Evolutionary conservation across 2,797 vertebrate species (phyloP), one percentile per base, ranked within the genome.

Genomic region (Lacerta agilis): DNA sequence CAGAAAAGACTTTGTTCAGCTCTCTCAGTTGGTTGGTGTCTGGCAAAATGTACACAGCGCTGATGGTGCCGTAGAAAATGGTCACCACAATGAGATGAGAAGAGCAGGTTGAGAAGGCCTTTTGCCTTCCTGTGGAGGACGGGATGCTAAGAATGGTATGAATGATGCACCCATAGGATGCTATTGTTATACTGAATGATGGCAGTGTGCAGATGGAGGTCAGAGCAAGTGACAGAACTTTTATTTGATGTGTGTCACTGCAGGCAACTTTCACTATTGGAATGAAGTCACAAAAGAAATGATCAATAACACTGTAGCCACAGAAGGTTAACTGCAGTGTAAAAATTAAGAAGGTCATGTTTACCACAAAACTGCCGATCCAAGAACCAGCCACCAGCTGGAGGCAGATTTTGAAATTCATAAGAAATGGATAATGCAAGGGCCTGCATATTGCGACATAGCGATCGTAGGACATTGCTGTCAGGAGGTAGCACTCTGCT

Each of bases 251-350:
- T 6, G 80, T 91, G 81, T 94, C 92, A 55, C 86, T 92, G 33
- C 93, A 94, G 67, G 94, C 90, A 72, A 94, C 25, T 20, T 92
- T 91, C 58, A 95, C 90, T 83, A 95, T 75, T 41, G 93, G 91
- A 0, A 92, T 91, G 29, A 94, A 94, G 82, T 95, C 93, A 83
- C 95, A 95, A 80, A 94, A 91, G 79, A 95, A 95, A 86, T 79
- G 86, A 38, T 95, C 89, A 49, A 95, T 84, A 17, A n/a, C 73
- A 85, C 10, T 76, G 80, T 89, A 82, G 49, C 89, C 91, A 49
- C 93, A 95, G 25, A 93, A 36, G 0, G 90, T 86, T 43, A 95
- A 90, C 88, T 91, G 90, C 41, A 93, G 85, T 0, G 90, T 91
- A 76, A 94, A 85, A 9, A 78, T 64, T 43, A 94, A 90, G 29